phyloP scores from a whole-genome alignment of 1,140 invertebrate species.

The Linepithema humile region DNA sequence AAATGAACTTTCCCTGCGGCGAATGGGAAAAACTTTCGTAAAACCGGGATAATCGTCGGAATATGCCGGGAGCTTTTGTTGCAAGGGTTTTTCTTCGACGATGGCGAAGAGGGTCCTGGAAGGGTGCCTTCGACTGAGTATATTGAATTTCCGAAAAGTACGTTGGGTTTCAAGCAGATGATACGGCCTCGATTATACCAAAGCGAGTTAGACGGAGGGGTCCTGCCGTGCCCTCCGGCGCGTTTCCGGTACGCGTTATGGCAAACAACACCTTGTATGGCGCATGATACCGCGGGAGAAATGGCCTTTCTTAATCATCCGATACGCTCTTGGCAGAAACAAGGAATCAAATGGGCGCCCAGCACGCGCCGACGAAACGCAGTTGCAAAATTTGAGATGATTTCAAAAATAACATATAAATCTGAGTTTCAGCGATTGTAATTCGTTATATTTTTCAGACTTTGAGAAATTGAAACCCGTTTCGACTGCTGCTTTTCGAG shows the following conservation, averaged over 20 bases:
- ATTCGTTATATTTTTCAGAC: no score
- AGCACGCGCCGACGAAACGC: no score
- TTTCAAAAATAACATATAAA: no score
- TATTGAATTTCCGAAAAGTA: slow-evolving; percentile 82
- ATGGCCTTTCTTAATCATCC: slow-evolving; percentile 4
- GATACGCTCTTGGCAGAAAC: not conserved
- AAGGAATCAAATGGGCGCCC: no score
- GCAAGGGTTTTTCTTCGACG: slow-evolving; percentile 35
- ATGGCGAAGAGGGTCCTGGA: slow-evolving; percentile 42
- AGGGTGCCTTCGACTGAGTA: slow-evolving; percentile 66
- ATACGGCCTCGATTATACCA: slow-evolving; percentile 72
- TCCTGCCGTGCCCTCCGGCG: slow-evolving; percentile 33
- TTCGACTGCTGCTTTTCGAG: no score
- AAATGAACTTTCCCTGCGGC: not conserved
- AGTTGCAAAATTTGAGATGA: no score
- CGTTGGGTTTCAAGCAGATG: slow-evolving; percentile 77
- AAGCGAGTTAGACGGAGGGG: slow-evolving; percentile 67
- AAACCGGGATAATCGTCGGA: slow-evolving; percentile 28
- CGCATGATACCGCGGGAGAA: not conserved
- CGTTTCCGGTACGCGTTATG: slow-evolving; percentile 58
- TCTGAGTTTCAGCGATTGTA: no score
- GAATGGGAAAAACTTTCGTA: not conserved
- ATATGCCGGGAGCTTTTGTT: slow-evolving; percentile 66
- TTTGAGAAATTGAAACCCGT: no score
- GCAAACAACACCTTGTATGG: slow-evolving; percentile 67